A percentile compares a stretch with the other conserved stretches of the same genome.
phyloP scores from a whole-genome alignment of 2,888 invertebrate genomes.

The Drosophila prostipennis region DNA sequence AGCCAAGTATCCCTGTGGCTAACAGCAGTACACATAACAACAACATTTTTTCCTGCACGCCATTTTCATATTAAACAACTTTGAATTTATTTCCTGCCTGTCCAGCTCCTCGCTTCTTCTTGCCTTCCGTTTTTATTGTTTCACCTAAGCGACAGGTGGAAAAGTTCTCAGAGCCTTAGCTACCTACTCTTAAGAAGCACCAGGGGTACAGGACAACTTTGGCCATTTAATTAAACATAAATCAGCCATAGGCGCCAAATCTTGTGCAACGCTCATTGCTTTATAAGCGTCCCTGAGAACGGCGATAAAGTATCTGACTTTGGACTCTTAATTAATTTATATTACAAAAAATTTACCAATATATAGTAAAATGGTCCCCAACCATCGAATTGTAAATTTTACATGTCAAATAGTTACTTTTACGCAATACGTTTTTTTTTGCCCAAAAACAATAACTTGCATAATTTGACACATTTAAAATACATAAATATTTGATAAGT shows the following conservation, averaged over 20 bases:
- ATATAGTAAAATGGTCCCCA: no score
- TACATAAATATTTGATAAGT: no score
- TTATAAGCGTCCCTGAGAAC: constrained; percentile 1
- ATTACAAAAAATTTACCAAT: no score
- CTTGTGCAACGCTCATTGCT: constrained; percentile 13
- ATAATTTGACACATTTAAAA: no score
- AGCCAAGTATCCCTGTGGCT: constrained; percentile 50
- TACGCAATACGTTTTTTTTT: no score
- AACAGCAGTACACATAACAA: constrained; percentile 68
- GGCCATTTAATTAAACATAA: constrained; percentile 48
- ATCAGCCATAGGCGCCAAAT: constrained; percentile 21
- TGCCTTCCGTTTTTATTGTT: constrained; percentile 48
- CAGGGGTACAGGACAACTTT: constrained; percentile 29
- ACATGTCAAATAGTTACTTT: no score
- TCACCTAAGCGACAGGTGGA: constrained; percentile 66
- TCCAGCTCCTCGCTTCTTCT: constrained; percentile 14
- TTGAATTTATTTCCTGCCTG: constrained; percentile 69
- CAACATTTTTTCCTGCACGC: constrained; percentile 66
- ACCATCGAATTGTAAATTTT: no score
- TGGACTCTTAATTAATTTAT: not conserved
- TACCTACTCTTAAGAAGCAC: constrained; percentile 31
- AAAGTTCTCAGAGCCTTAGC: constrained; percentile 59
- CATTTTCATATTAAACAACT: constrained; percentile 79
- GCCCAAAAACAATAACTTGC: no score
- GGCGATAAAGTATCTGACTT: not conserved